Conservation (phyloP, 2,113 vertebrate species). For the Macquaria australasica region DNA sequence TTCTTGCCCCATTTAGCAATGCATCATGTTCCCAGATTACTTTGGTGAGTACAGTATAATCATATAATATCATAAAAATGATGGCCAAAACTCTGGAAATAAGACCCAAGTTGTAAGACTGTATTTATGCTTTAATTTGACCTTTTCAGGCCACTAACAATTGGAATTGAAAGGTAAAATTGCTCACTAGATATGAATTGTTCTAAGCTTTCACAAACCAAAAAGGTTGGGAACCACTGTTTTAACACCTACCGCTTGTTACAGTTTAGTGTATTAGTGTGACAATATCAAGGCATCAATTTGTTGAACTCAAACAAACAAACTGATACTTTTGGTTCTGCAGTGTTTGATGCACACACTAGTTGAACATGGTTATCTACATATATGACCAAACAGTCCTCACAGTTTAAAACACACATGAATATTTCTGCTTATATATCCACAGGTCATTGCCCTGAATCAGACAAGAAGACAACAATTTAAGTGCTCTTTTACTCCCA, state of each 20-base stretch:
- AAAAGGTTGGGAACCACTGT: background rate
- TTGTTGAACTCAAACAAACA: background rate
- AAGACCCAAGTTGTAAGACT: background rate
- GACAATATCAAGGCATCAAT: background rate
- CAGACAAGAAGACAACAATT: slow-evolving; percentile 66
- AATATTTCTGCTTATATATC: slow-evolving; percentile 28
- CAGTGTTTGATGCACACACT: background rate
- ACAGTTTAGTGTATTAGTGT: background rate
- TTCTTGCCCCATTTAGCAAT: background rate
- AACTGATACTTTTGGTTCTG: background rate
- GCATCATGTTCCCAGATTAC: background rate
- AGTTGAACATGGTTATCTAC: background rate
- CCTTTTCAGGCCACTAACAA: background rate
- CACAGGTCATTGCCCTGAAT: slow-evolving; percentile 43
- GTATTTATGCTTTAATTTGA: background rate
- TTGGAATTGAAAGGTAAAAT: background rate
- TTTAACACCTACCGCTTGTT: background rate
- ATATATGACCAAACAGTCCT: background rate
- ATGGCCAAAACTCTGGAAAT: background rate
- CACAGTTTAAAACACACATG: background rate
- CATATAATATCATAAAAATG: background rate
- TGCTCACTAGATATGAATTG: background rate
- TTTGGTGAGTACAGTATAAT: background rate
- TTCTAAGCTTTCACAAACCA: background rate
- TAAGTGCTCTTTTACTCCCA: slow-evolving; percentile 57